phyloP scores from a whole-genome alignment of 1,140 invertebrate species.

The Phymorhynchus buccinoides region DNA sequence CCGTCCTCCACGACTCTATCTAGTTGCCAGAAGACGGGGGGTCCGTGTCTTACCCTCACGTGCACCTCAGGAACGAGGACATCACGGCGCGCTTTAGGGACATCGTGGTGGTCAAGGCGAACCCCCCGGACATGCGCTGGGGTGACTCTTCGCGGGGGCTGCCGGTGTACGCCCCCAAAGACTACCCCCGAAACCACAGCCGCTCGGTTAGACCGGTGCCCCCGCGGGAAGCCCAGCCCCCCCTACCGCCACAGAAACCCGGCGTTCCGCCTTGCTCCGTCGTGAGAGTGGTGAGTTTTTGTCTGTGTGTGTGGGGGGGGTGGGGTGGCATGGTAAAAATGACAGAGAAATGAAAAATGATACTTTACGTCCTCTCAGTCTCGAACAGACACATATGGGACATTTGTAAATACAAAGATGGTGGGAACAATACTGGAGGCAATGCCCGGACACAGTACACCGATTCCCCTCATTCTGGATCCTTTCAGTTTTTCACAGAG shows the following conservation, averaged over 20 bases:
- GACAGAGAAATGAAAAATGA: too few species aligned
- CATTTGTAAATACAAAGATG: neutral
- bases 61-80: neutral
- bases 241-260: neutral
- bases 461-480: too few species aligned
- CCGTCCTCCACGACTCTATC: neutral
- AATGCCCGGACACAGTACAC: too few species aligned
- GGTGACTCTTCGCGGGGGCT: too few species aligned
- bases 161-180: neutral
- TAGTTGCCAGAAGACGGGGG: neutral
- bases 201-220: constrained; percentile 23
- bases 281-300: neutral
- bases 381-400: too few species aligned
- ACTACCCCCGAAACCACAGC: constrained; percentile 14
- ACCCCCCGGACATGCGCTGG: neutral
- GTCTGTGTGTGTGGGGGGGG: neutral
- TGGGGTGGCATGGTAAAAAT: neutral
- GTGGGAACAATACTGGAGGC: too few species aligned
- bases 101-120: neutral
- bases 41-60: neutral
- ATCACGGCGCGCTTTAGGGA: neutral
- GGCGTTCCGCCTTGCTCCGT: neutral
- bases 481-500: neutral
- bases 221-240: neutral
- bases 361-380: too few species aligned